Evolutionary conservation across 1,140 invertebrate genomes (phyloP), one percentile per base, ranked within the genome.

Genomic region (Drosophila yakuba): DNA sequence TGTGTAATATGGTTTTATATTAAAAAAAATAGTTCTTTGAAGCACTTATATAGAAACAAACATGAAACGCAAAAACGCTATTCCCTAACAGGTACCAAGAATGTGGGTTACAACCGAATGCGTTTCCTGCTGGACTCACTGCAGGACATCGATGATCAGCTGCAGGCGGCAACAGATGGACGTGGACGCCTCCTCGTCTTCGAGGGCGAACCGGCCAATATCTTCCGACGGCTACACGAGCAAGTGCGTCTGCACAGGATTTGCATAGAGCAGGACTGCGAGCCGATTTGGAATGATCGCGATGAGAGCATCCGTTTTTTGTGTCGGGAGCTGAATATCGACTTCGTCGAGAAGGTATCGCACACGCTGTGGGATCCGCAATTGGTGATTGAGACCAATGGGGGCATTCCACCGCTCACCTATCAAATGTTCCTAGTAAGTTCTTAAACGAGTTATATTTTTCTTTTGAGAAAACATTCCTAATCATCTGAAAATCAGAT

Each of bases 301-400:
- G 96, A 96, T 91, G 92, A 94, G n/a, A 73, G 84, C 5, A 94
- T 96, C 0, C 94, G 94, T 57, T 64, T 88, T 14, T 82, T 95
- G 6, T 96, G 96, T 73, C 71, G 91, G 1, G 93, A 95, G 57
- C 90, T 93, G 25, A 93, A 93, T 43, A 93, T 96, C 2, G 83
- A 93, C 56, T 94, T 93, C 23, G 91, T 93, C 17, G 95, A 95
- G 72, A 93, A 94, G 79, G 94, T 95, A 2, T 96, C 95, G 0
- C 96, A 96, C 80, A 97, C 96, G 0, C 92, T 96, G 8, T 96
- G 96, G 94, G 94, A 96, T 79, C 94, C 95, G 0, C 93, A 94
- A 47, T 93, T 93, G 36, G 94, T 96, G 43, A 95, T 96, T 7
- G 91, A 94, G 36, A 94, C 94, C 25, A 96, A 96, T 88, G 95